Base-by-base conservation (phyloP, 2,888 invertebrate species). In the Brachyptera putata region DNA sequence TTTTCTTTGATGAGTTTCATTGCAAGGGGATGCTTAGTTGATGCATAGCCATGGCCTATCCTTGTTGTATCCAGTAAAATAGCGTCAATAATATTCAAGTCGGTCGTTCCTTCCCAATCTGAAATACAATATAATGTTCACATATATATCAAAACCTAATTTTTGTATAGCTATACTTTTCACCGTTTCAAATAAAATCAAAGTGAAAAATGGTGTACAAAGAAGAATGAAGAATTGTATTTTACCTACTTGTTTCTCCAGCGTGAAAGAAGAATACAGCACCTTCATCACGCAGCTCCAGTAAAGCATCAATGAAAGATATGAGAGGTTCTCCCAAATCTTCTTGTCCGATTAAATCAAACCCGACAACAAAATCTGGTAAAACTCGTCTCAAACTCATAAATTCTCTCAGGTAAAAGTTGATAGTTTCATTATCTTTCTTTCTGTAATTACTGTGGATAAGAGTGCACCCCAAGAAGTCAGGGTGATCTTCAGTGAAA, bases 221-320 rank as follows among this genome's bases (percentile, higher is more conserved):
- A n/a, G n/a, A n/a, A n/a, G n/a, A n/a, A n/a, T n/a, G n/a, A n/a
- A n/a, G n/a, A n/a, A n/a, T n/a, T n/a, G n/a, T n/a, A n/a, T n/a
- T n/a, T n/a, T n/a, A n/a, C 88, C 89, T 87, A 70, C 87, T 83
- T 0, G 91, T 90, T 74, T 91, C 91, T 0, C 89, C 91, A 0
- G 91, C 89, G 70, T 91, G 91, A 69, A 91, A 89, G 70, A 85
- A 90, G 68, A 83, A 87, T 53, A 83, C 77, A 0, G 89, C 74
- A 18, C 34, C 34, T 7, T 79, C 73, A 13, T 63, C 61, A 9
- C 59, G 56, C 1, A 79, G 70, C 3, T 72, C 69, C 22, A 78
- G 66, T 36, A 90, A 70, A 63, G 81, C 75, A 0, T 84, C 76
- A 0, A 80, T 76, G 63, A 85, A 88, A 14, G 83, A 79, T 37